Evolutionary conservation across 1,140 invertebrate species (phyloP).

Genomic region (Tachypleus tridentatus): DNA sequence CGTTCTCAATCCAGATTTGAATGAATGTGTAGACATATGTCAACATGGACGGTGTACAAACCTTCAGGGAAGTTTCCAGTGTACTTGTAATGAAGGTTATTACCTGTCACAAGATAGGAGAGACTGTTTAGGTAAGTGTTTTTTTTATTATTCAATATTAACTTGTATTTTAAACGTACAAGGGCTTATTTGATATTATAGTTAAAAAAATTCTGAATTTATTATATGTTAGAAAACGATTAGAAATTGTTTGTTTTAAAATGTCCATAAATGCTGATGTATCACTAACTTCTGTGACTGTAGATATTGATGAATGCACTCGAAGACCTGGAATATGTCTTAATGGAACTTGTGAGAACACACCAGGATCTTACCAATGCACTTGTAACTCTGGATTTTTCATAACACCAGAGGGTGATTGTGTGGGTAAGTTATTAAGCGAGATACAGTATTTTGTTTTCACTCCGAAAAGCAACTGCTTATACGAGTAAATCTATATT

Average conservation of each 20-base stretch:
- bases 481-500: no score
- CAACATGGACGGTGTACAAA: conserved; percentile 69
- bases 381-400: conserved; percentile 67
- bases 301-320: conserved; percentile 61
- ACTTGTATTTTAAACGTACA: no score
- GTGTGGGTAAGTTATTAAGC: conserved; percentile 47
- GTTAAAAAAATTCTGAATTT: no score
- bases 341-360: conserved; percentile 69
- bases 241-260: no score
- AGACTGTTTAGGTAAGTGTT: conserved; percentile 17
- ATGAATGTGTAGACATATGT: conserved; percentile 50
- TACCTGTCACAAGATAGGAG: conserved; percentile 19
- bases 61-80: conserved; percentile 69
- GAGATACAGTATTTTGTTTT: not conserved
- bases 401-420: conserved; percentile 71
- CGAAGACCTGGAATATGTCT: conserved; percentile 57
- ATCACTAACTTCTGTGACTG: no score
- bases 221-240: no score
- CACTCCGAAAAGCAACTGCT: no score
- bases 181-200: no score
- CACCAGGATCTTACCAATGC: conserved; percentile 60
- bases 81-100: conserved; percentile 75
- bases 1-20: no score
- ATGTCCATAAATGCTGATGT: no score
- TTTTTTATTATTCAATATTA: no score